A percentile compares a stretch with the other conserved stretches of the same genome.
These are phyloP conservation scores for Gallinago stenura DNA, from an alignment of 2,797 vertebrate genomes.

Conservation along the genomic window DNA sequence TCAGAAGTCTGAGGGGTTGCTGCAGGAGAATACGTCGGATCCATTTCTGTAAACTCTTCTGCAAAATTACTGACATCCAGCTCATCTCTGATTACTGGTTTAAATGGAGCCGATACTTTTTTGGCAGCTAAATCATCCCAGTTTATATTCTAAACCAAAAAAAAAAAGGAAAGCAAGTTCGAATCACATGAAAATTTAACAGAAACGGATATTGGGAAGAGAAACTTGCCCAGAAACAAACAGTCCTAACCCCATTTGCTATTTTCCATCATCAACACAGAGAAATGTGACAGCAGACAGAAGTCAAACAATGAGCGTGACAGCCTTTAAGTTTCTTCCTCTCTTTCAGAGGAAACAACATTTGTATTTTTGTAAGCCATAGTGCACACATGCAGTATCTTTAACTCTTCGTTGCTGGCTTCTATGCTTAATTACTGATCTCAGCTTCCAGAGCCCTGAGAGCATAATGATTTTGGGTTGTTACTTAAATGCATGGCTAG, in stretches of 20 bases:
- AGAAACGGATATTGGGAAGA: background rate
- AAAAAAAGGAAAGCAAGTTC: background rate
- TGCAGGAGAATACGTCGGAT: constrained; percentile 97
- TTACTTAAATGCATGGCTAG: background rate
- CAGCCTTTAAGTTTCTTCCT: background rate
- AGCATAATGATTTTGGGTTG: background rate
- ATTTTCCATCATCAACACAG: background rate
- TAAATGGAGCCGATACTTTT: constrained; percentile 93
- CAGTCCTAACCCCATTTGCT: background rate
- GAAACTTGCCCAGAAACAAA: background rate
- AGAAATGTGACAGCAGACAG: background rate
- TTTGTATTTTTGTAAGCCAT: background rate
- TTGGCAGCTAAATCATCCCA: constrained; percentile 97
- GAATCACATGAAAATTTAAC: background rate
- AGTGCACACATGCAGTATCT: background rate
- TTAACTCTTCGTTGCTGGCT: background rate
- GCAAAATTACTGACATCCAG: constrained; percentile 99
- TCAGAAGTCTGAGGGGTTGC: constrained; percentile 95
- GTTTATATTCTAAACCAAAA: constrained; percentile 88
- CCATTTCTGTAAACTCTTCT: constrained; percentile 99
- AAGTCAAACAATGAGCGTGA: background rate
- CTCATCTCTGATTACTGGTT: constrained; percentile 95
- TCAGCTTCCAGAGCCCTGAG: background rate
- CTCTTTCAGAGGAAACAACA: background rate
- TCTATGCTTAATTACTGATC: background rate